phyloP scores from a whole-genome alignment of 1,140 invertebrate genomes.

The Nasonia vitripennis region DNA sequence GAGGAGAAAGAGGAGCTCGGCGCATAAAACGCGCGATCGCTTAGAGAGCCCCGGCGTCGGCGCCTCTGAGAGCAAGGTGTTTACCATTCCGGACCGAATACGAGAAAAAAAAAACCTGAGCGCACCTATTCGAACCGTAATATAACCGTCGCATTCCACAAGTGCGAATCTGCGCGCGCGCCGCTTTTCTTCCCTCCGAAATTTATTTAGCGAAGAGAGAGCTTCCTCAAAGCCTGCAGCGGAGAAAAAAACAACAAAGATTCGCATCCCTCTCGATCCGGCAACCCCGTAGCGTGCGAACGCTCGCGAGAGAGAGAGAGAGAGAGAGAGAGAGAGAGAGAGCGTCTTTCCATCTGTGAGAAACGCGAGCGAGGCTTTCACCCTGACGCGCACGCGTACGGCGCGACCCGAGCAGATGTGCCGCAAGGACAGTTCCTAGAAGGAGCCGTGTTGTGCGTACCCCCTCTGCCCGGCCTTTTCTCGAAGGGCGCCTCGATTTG shows the following conservation, averaged over 20 bases:
- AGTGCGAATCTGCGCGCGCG: neutral
- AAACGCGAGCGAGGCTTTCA: neutral
- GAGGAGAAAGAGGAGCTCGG: slow-evolving; percentile 39
- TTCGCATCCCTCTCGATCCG: slow-evolving; percentile 53
- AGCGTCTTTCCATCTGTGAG: neutral
- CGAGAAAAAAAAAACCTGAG: slow-evolving; percentile 58
- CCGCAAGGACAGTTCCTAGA: slow-evolving; percentile 44
- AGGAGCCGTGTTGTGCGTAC: slow-evolving; percentile 6
- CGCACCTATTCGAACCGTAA: neutral
- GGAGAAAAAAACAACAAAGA: neutral
- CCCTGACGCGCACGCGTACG: neutral
- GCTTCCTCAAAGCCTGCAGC: neutral
- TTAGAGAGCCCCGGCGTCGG: slow-evolving; percentile 52
- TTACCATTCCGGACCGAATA: slow-evolving; percentile 68
- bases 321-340: neutral
- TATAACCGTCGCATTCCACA: neutral
- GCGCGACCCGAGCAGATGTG: slow-evolving; percentile 39
- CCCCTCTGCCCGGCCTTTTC: neutral
- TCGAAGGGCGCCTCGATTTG: neutral
- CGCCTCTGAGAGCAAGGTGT: slow-evolving; percentile 69
- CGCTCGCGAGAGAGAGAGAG: neutral
- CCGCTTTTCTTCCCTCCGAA: slow-evolving; percentile 53
- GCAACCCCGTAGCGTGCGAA: slow-evolving; percentile 56
- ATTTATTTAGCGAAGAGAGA: slow-evolving; percentile 54
- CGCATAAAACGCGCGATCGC: slow-evolving; percentile 53